phyloP scores from a whole-genome alignment of 2,888 invertebrate genomes.

The Caenorhabditis afra region DNA sequence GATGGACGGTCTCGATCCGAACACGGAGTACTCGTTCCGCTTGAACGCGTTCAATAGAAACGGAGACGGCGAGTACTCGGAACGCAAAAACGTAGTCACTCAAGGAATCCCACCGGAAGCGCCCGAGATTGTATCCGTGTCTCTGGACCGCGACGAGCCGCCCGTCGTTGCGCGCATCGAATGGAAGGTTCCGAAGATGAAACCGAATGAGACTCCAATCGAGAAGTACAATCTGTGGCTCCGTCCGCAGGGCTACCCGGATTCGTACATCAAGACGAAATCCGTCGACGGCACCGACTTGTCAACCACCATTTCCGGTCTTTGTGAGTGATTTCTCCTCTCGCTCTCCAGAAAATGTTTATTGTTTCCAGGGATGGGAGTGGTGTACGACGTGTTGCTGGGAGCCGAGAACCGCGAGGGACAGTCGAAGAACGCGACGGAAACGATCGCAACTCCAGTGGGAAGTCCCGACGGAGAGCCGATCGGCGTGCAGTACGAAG shows the following conservation, averaged over 20 bases:
- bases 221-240: conserved; percentile 82
- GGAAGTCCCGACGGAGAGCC: conserved; percentile 83
- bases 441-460: conserved; percentile 93
- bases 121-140: conserved; percentile 82
- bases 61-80: conserved; percentile 95
- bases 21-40: conserved; percentile 91
- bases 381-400: conserved; percentile 92
- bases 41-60: conserved; percentile 96
- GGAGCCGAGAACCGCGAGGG: conserved; percentile 96
- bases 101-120: conserved; percentile 85
- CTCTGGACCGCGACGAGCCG: conserved; percentile 89
- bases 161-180: conserved; percentile 92
- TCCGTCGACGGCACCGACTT: conserved; percentile 63
- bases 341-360: neutral
- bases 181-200: conserved; percentile 90
- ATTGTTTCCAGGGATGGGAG: conserved; percentile 75
- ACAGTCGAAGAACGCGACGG: conserved; percentile 93
- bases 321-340: conserved; percentile 63
- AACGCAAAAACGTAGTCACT: conserved; percentile 89
- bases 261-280: conserved; percentile 53
- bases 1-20: conserved; percentile 90
- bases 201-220: conserved; percentile 89
- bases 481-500: conserved; percentile 77
- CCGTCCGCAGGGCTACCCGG: conserved; percentile 58
- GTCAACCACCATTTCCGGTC: conserved; percentile 62